Conservation (phyloP, 2,113 vertebrate species). For the Nothoprocta perdicaria region DNA sequence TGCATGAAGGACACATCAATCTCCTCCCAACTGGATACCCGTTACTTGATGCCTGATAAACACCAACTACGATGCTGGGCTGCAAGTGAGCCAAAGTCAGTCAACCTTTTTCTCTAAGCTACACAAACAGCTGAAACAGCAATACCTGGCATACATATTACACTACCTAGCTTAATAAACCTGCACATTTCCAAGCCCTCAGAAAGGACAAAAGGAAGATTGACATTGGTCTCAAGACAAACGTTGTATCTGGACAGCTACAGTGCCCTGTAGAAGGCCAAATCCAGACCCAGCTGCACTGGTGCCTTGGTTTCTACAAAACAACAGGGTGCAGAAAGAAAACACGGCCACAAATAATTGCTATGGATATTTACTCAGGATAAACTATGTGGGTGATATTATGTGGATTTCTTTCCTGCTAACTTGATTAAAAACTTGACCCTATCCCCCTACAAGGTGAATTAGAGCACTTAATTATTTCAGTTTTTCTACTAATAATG, state of each 20-base stretch:
- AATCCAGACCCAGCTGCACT: neutral
- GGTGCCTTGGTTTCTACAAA: neutral
- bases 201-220: neutral
- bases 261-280: neutral
- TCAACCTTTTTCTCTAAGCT: neutral
- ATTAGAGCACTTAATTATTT: conserved; percentile 46
- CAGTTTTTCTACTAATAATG: conserved; percentile 24
- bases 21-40: neutral
- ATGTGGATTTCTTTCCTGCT: neutral
- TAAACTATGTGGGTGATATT: neutral
- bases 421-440: conserved; percentile 11
- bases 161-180: rapidly evolving
- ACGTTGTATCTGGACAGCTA: neutral
- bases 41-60: neutral
- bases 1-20: neutral
- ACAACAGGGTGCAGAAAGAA: rapidly evolving
- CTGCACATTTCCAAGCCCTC: rapidly evolving
- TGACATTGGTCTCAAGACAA: rapidly evolving
- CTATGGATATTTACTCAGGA: neutral
- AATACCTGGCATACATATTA: rapidly evolving
- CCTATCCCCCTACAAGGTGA: neutral
- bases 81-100: neutral
- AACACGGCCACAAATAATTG: neutral
- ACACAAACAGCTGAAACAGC: neutral
- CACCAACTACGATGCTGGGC: neutral